These are phyloP conservation scores for Ianthella basta DNA, from an alignment of 37 sponge, comb jelly and placozoan genomes.

Conservation along the genomic window DNA sequence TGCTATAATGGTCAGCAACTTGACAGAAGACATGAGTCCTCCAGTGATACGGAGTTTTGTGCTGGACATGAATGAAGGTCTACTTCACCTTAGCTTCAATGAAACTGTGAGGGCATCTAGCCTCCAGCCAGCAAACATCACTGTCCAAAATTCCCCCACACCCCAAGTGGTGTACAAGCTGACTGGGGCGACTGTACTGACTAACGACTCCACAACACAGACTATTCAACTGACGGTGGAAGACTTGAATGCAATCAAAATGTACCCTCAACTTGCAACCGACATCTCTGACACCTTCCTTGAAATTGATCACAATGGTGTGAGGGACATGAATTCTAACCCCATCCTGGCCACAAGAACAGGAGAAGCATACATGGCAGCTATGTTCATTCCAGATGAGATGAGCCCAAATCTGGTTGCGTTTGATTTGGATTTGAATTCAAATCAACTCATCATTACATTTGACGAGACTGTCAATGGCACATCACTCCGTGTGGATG, in stretches of 20 bases:
- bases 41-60: conserved; percentile 57
- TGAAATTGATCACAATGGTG: conserved; percentile 44
- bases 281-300: conserved; percentile 35
- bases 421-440: conserved; percentile 69
- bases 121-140: conserved; percentile 39
- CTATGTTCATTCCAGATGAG: conserved; percentile 59
- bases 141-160: conserved; percentile 40
- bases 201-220: conserved; percentile 65
- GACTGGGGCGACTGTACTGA: conserved; percentile 36
- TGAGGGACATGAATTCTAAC: conserved; percentile 75
- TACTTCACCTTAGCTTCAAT: conserved; percentile 69
- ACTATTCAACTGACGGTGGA: conserved; percentile 35
- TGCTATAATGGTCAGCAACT: conserved; percentile 51
- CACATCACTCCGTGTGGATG: conserved; percentile 59
- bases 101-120: conserved; percentile 70
- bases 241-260: conserved; percentile 77
- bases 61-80: conserved; percentile 78
- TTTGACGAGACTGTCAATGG: conserved; percentile 90
- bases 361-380: conserved; percentile 43
- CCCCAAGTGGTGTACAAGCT: conserved; percentile 12
- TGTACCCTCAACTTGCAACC: conserved; percentile 45
- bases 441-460: conserved; percentile 50
- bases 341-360: conserved; percentile 42
- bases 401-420: conserved; percentile 61
- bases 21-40: conserved; percentile 50